Evolutionary conservation across 2,113 vertebrate species (phyloP), one percentile per base, ranked within the genome.

Genomic region (Tapirus terrestris): DNA sequence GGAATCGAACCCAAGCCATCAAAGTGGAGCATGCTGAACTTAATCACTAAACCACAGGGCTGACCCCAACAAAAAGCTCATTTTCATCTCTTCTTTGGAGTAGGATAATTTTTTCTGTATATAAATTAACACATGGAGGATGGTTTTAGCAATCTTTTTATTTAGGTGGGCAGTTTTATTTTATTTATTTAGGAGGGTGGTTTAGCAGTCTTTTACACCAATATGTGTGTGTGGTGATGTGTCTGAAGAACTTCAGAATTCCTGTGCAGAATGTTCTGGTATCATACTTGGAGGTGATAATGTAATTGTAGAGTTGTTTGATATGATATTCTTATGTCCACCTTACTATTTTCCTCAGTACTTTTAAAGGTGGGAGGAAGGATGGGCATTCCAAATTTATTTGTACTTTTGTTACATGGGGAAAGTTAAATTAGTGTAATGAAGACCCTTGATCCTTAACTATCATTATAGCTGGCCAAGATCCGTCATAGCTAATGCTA

Each of bases 81-180:
- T 92, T 68, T 96, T 77, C 43, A 72, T 72, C 27, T 94, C 39
- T 77, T 77, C 33, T 77, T 63, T 92, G 85, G 58, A 93, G 17
- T 51, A 80, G 17, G 48, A 8, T 81, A 70, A 3, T 79, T 72
- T 94, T 61, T 72, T 33, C 45, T 94, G 33, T 51, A 17, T 92
- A 16, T 72, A 58, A 60, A 56, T 72, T 80, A 53, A 5, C 14
- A 14, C 33, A 65, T 48, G 39, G 39, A 39, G 39, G 39, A 39
- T 39, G 39, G 39, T 39, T 39, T 39, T 39, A 39, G 39, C 39
- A 39, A 39, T 39, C 39, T 39, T 39, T 39, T 39, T 39, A 39
- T 39, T 39, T 39, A 39, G 39, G 39, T 39, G 39, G 39, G 39
- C 39, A 39, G 39, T 39, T 39, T 39, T 39, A 39, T 39, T 39